Percentiles rank a stretch among this genome's conserved stretches.
These are phyloP conservation scores for Microtus richardsoni DNA, from an alignment of 2,113 vertebrate genomes.

Conservation along the genomic window DNA sequence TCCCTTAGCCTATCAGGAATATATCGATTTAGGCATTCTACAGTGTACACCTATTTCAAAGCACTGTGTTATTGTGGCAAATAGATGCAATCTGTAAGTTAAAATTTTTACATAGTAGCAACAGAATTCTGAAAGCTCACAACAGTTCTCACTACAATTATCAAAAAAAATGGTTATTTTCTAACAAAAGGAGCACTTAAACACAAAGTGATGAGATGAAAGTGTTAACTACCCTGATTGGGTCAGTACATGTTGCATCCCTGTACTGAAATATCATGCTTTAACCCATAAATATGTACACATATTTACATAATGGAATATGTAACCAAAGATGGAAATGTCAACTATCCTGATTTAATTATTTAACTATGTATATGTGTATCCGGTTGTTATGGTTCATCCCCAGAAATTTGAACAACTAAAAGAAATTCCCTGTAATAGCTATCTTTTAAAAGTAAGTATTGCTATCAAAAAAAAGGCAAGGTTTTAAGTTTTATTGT, in stretches of 20 bases:
- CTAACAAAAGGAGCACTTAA: neutral
- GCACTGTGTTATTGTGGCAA: neutral
- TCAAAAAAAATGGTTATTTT: neutral
- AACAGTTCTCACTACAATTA: conserved; percentile 16
- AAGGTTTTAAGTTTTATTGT: conserved; percentile 41
- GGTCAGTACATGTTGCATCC: neutral
- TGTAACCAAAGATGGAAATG: neutral
- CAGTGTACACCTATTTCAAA: neutral
- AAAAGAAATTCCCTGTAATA: conserved; percentile 16
- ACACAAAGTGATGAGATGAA: neutral
- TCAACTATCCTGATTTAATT: neutral
- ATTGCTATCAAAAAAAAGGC: conserved; percentile 14
- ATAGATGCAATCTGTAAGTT: neutral
- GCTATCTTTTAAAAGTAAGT: conserved; percentile 38
- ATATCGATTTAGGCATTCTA: neutral
- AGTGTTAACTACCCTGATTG: neutral
- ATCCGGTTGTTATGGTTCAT: neutral
- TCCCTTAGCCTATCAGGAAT: neutral
- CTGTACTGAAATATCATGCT: neutral
- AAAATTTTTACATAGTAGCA: conserved; percentile 31
- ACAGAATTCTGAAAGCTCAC: conserved; percentile 28
- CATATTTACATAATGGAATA: neutral
- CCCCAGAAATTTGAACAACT: neutral
- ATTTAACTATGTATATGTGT: neutral
- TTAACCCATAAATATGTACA: neutral